Evolutionary conservation across 2,113 vertebrate genomes (phyloP).

Genomic region (Vulpes vulpes): DNA sequence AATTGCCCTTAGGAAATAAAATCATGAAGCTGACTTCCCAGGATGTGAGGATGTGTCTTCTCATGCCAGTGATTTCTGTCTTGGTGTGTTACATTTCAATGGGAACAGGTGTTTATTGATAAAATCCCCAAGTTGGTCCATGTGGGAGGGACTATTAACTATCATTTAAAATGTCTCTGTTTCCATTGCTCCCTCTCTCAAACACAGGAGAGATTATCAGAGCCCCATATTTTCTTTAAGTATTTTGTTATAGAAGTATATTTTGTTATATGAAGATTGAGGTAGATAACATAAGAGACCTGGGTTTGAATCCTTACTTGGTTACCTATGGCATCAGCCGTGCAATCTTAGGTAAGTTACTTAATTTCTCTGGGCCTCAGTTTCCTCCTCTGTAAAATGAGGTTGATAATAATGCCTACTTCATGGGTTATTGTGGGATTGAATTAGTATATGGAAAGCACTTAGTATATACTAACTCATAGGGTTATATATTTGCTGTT

Average conservation of each 20-base stretch:
- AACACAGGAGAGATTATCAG: background rate
- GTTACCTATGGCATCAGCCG: background rate
- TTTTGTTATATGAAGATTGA: background rate
- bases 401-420: background rate
- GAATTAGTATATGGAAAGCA: background rate
- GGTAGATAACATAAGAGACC: background rate
- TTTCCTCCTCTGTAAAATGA: background rate
- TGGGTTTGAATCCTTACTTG: background rate
- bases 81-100: background rate
- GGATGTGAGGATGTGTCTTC: background rate
- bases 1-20: slow-evolving; percentile 68
- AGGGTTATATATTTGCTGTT: background rate
- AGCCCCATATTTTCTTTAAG: background rate
- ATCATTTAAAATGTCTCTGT: background rate
- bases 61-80: background rate
- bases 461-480: background rate
- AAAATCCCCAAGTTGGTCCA: background rate
- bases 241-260: background rate
- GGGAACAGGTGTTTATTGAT: slow-evolving; percentile 80
- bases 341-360: background rate
- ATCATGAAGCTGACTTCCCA: slow-evolving; percentile 11
- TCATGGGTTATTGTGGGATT: background rate
- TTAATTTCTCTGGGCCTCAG: background rate
- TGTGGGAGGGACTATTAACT: background rate
- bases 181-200: background rate